Conservation (phyloP, 2,888 invertebrate genomes). For the Mayetiola destructor region DNA sequence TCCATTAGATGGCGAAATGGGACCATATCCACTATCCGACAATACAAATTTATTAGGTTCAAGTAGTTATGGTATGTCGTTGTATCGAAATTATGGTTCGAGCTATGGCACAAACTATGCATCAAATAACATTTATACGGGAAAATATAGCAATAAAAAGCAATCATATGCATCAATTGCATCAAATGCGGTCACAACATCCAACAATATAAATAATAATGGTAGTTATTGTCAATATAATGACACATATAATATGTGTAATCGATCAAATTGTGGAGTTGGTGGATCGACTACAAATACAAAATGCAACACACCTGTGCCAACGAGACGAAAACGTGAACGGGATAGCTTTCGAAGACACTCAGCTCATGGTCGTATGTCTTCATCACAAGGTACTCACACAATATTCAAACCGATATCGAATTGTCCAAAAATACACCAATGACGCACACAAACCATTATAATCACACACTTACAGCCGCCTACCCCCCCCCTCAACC, state of each 20-base stretch:
- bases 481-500: too few relatives aligned
- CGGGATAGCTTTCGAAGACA: slow-evolving; percentile 35
- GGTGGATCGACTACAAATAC: slow-evolving; percentile 29
- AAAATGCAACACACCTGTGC: slow-evolving; percentile 26
- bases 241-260: neutral
- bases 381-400: slow-evolving; percentile 21
- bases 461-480: too few relatives aligned
- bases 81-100: slow-evolving; percentile 28
- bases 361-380: slow-evolving; percentile 36
- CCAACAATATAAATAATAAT: slow-evolving; percentile 10
- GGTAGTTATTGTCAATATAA: neutral
- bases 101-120: slow-evolving; percentile 34
- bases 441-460: neutral
- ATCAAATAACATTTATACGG: slow-evolving; percentile 4
- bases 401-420: neutral
- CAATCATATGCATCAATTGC: neutral
- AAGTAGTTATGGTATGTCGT: slow-evolving; percentile 28
- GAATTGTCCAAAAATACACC: neutral
- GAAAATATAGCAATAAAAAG: slow-evolving; percentile 10
- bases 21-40: slow-evolving; percentile 35
- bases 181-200: neutral
- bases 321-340: slow-evolving; percentile 16
- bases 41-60: slow-evolving; percentile 35
- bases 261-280: neutral
- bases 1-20: slow-evolving; percentile 38